A percentile compares a stretch with the other conserved stretches of the same genome.
Conservation (phyloP, 1,140 invertebrate species). For the Atopsyche davidsoni region DNA sequence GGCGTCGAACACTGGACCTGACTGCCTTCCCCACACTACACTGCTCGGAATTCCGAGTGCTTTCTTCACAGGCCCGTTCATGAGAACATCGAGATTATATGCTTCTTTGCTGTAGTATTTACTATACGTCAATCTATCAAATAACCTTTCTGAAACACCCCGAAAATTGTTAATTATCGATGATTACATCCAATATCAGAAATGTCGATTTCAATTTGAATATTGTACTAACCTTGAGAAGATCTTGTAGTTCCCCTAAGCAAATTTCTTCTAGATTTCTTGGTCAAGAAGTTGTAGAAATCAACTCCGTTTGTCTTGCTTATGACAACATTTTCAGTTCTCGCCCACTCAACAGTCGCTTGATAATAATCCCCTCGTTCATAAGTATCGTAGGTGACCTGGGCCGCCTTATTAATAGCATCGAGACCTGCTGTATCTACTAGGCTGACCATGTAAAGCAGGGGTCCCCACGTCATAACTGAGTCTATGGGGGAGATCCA, state of each 20-base stretch:
- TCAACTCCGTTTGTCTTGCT: conserved; percentile 58
- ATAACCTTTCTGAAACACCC: conserved; percentile 18
- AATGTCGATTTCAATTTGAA: background rate
- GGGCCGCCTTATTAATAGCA: conserved; percentile 46
- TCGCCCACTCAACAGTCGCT: conserved; percentile 60
- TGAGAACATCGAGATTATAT: conserved; percentile 46
- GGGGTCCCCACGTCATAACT: conserved; percentile 70
- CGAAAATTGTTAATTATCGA: background rate
- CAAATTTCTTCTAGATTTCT: conserved; percentile 31
- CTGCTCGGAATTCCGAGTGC: conserved; percentile 57
- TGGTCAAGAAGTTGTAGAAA: conserved; percentile 74
- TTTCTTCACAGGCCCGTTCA: conserved; percentile 64
- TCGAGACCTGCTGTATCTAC: conserved; percentile 56
- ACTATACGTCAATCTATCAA: conserved; percentile 22
- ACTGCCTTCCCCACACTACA: conserved; percentile 58
- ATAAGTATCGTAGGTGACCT: conserved; percentile 47
- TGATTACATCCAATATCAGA: background rate
- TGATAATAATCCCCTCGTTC: conserved; percentile 48
- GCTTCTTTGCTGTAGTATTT: conserved; percentile 31
- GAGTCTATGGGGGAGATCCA: conserved; percentile 83
- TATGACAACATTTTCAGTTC: conserved; percentile 55
- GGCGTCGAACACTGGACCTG: conserved; percentile 54
- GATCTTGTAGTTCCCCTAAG: background rate
- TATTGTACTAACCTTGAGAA: conserved; percentile 7
- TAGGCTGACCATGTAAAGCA: conserved; percentile 59